Evolutionary conservation across 2,888 invertebrate species (phyloP).

Genomic region (Ypsolopha sequella): DNA sequence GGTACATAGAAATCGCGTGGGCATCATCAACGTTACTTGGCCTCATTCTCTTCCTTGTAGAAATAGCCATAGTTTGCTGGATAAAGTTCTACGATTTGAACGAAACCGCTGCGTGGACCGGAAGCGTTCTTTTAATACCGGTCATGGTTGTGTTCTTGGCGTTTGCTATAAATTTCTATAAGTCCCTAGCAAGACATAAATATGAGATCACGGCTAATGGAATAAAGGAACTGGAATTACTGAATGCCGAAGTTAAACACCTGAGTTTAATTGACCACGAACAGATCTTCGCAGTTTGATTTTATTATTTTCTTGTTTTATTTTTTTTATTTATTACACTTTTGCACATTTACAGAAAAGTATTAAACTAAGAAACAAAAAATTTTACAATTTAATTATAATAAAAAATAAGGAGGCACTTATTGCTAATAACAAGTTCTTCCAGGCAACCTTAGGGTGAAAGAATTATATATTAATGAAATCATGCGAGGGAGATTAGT

Average conservation of each 20-base stretch:
- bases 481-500: no score
- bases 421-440: no score
- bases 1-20: slow-evolving; percentile 98
- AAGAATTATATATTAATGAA: no score
- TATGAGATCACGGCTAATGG: slow-evolving; percentile 90
- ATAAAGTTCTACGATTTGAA: slow-evolving; percentile 94
- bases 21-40: slow-evolving; percentile 96
- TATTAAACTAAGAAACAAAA: no score
- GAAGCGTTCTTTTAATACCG: slow-evolving; percentile 92
- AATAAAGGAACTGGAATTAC: slow-evolving; percentile 85
- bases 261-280: slow-evolving; percentile 64
- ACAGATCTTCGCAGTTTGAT: slow-evolving; percentile 74
- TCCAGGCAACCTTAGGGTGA: no score
- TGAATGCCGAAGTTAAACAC: slow-evolving; percentile 76
- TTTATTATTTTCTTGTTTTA: slow-evolving; percentile 2
- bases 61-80: slow-evolving; percentile 97
- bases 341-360: no score
- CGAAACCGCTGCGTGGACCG: slow-evolving; percentile 86
- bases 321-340: no score
- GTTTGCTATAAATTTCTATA: slow-evolving; percentile 96
- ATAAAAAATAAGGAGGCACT: no score
- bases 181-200: slow-evolving; percentile 92
- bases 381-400: no score
- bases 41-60: slow-evolving; percentile 91
- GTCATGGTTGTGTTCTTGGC: slow-evolving; percentile 92